Evolutionary conservation across 1,140 invertebrate species (phyloP), one percentile per base, ranked within the genome.

Genomic region (Adelges cooleyi): DNA sequence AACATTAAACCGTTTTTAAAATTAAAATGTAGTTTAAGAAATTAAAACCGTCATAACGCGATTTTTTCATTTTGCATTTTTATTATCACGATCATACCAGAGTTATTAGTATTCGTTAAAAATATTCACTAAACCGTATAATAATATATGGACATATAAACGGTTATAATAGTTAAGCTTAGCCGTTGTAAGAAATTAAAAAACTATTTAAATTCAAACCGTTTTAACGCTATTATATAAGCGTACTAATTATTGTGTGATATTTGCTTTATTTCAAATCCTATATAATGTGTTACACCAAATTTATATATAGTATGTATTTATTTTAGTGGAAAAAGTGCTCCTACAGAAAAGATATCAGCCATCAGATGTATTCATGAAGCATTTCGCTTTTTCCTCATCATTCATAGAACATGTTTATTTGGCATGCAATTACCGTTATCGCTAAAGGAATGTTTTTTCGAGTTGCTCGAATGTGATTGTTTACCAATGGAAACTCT

Each of bases 361-460:
- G 56, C 56, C 8, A 62, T 62, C n/a, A 62, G 56, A 33, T 62
- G 56, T 18, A 22, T 62, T 29, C 56, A 62, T 44, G 42, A 62
- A 62, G 18, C 15, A 46, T 62, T 62, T 62, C 56, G 56, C 2
- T 62, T 62, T 48, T 62, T 62, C n/a, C 25, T 62, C 5, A 48
- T 25, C n/a, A 18, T 42, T 48, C 29, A 29, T 48, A 62, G 18
- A 15, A 27, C n/a, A 48, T 8, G 33, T 33, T 10, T 33, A 4
- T 29, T 33, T 22, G 46, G 10, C 33, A 15, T 23, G n/a, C 1
- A n/a, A 23, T 25, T 48, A 11, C 44, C 40, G 13, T 2, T 3
- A 3, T 4, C 29, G 15, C 9, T 56, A 5, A 33, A 48, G 11
- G 6, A 46, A n/a, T 48, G 40, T 48, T 62, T 62, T 48, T n/a